phyloP scores from a whole-genome alignment of 2,113 vertebrate species.

The Orcinus orca region DNA sequence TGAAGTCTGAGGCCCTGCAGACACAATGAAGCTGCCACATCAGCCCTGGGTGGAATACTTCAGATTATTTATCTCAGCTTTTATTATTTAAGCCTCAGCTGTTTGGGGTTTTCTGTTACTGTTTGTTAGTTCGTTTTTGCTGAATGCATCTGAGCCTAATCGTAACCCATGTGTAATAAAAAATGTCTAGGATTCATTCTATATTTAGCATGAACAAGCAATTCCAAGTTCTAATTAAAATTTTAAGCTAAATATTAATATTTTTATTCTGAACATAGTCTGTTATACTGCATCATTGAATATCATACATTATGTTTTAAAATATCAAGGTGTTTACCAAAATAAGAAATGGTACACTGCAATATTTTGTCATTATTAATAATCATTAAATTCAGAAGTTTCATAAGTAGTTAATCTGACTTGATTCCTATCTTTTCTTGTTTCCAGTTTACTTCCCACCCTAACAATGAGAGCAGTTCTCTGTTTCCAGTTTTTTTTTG shows the following conservation, averaged over 20 bases:
- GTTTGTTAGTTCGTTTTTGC: neutral
- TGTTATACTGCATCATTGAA: neutral
- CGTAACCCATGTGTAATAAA: neutral
- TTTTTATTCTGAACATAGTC: neutral
- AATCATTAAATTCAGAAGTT: neutral
- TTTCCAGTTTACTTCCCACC: neutral
- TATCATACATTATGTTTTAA: neutral
- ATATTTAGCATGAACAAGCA: neutral
- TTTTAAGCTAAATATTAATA: neutral
- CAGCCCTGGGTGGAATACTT: too few species aligned
- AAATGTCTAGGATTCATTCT: neutral
- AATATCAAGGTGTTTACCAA: neutral
- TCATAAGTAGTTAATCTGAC: neutral
- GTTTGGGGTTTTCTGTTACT: neutral
- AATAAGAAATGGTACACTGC: neutral
- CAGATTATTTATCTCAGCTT: neutral
- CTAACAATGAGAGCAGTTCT: neutral
- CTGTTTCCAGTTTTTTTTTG: slow-evolving; percentile 29
- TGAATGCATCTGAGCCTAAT: neutral
- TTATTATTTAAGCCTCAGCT: neutral
- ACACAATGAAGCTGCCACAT: neutral
- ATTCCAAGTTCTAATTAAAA: neutral
- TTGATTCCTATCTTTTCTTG: neutral
- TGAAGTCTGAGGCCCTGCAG: neutral
- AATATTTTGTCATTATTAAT: neutral